Base-by-base conservation (phyloP, 2,888 invertebrate genomes). In the Andrena bicolor region DNA sequence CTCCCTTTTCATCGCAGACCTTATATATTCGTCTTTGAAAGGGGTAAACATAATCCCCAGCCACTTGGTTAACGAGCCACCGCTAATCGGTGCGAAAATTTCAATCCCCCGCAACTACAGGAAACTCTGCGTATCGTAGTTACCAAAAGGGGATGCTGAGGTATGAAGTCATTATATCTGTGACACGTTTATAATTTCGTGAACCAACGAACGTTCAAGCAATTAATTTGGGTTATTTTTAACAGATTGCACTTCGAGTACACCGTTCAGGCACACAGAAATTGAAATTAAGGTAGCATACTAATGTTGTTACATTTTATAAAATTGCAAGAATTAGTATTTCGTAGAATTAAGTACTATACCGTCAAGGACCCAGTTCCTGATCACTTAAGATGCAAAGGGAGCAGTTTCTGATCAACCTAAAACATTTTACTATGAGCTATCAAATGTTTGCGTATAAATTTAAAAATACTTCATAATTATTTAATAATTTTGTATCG, bases 1-100 rank as follows among this genome's bases (percentile, higher is more conserved):
- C 81, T 84, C 86, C 81, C 84, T 88, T 88, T 88, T 83, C 84
- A 79, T 76, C 81, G 65, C 64, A 61, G 60, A 77, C 73, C 73
- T 69, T 65, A 49, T 6, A 64, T 35, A 26, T 26, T 32, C 53
- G 53, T 53, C 70, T 68, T 75, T 68, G 41, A 77, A 69, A 30
- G 51, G 64, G 41, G 66, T 48, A 78, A 81, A 81, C 73, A 65
- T 63, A 66, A 77, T 72, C 64, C 51, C 26, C 8, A 5, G n/a
- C 48, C 79, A 56, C 51, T 16, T 30, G 58, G 60, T 72, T 63
- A 65, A 66, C 78, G 41, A 77, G 49, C 56, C 48, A 20, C 10
- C 49, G 26, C 26, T 74, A 74, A 74, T 74, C 41, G 66, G 0
- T 13, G 41, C 20, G 23, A 68, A 61, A 32, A 66, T 75, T 74